Conservation (phyloP, 1,140 invertebrate species). For the Tetranychus cinnabarinus region DNA sequence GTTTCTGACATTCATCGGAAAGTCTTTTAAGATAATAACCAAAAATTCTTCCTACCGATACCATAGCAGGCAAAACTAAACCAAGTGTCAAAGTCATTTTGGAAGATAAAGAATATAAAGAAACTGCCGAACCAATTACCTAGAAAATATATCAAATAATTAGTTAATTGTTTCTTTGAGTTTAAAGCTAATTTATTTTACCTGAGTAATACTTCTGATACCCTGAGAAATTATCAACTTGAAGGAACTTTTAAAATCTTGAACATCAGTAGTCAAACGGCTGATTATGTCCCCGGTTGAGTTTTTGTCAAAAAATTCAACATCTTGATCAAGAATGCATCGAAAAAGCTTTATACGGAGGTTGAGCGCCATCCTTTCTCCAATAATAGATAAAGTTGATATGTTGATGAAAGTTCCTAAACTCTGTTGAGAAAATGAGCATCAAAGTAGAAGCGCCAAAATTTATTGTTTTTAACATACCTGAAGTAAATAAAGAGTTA, state of each 20-base stretch:
- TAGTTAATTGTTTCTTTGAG: slow-evolving; percentile 23
- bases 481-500: slow-evolving; percentile 40
- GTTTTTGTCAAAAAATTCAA: slow-evolving; percentile 69
- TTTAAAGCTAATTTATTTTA: slow-evolving; percentile 49
- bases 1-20: no score
- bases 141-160: no score
- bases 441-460: no score
- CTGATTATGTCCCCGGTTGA: slow-evolving; percentile 74
- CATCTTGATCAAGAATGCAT: slow-evolving; percentile 60
- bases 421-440: no score
- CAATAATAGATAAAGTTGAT: no score
- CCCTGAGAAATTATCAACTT: slow-evolving; percentile 75
- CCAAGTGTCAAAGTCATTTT: no score
- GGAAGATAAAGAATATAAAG: no score
- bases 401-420: no score
- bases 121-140: no score
- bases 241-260: slow-evolving; percentile 89
- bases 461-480: slow-evolving; percentile 29
- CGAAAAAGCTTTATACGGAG: slow-evolving; percentile 57
- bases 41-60: no score
- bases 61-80: no score
- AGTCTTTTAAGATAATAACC: no score
- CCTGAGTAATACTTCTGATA: slow-evolving; percentile 53
- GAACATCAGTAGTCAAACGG: slow-evolving; percentile 58
- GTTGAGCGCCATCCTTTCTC: slow-evolving; percentile 34